Percentiles rank a stretch among this genome's conserved stretches.
phyloP scores from a whole-genome alignment of 2,888 invertebrate genomes.

The Druceiella hillmani region DNA sequence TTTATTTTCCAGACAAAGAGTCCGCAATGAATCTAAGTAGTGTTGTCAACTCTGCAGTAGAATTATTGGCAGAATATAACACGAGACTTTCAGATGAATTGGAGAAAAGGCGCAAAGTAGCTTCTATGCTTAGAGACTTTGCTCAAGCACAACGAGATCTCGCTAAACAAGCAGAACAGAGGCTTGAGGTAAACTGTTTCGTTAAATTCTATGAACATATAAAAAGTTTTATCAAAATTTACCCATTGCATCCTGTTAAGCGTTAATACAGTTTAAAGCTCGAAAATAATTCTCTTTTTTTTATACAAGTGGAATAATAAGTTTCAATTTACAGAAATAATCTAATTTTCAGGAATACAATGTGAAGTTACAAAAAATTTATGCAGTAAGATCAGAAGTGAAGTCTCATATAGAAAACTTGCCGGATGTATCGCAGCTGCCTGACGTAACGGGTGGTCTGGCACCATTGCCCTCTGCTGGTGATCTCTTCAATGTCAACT shows the following conservation, averaged over 20 bases:
- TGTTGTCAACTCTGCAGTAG: slow-evolving; percentile 85
- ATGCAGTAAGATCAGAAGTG: slow-evolving; percentile 80
- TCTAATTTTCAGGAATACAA: slow-evolving; percentile 75
- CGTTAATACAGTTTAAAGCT: neutral
- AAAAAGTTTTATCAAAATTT: neutral
- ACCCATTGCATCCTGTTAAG: neutral
- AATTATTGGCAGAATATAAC: slow-evolving; percentile 85
- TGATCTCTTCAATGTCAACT: slow-evolving; percentile 78
- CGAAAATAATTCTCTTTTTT: neutral
- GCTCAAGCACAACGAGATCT: slow-evolving; percentile 82
- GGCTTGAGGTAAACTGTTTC: slow-evolving; percentile 67
- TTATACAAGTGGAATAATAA: slow-evolving; percentile 5
- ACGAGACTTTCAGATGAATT: slow-evolving; percentile 78
- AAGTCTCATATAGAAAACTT: slow-evolving; percentile 90
- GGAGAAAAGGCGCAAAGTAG: slow-evolving; percentile 81
- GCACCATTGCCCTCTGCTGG: slow-evolving; percentile 94
- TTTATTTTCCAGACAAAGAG: slow-evolving; percentile 59
- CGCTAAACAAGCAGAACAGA: slow-evolving; percentile 78
- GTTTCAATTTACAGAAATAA: slow-evolving; percentile 11
- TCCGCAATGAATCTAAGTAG: slow-evolving; percentile 71
- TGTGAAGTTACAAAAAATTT: slow-evolving; percentile 81
- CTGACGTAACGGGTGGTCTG: slow-evolving; percentile 87
- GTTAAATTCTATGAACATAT: too few relatives aligned
- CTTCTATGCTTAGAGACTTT: slow-evolving; percentile 83
- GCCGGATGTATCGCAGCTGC: slow-evolving; percentile 87